Percentiles rank a stretch among this genome's conserved stretches.
Evolutionary conservation across 1,140 invertebrate species (phyloP).

Genomic region (Aethina tumida): DNA sequence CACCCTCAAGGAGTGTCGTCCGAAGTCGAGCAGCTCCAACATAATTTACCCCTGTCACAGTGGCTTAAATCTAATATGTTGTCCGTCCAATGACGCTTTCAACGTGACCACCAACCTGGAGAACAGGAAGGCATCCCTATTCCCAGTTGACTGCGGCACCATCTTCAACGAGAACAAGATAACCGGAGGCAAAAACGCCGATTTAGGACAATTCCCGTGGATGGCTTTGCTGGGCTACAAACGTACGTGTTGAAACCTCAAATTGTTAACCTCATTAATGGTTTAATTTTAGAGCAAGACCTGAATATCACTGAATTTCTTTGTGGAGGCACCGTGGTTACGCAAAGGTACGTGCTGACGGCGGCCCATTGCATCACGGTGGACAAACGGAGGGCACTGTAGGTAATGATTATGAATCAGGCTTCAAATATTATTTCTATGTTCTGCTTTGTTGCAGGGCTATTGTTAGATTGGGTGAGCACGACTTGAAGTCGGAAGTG

Average conservation of each 20-base stretch:
- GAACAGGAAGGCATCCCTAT: slow-evolving; percentile 6
- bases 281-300: slow-evolving; percentile 16
- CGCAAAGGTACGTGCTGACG: slow-evolving; percentile 63
- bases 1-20: slow-evolving; percentile 5
- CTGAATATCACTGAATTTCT: slow-evolving; percentile 16
- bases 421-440: slow-evolving; percentile 8
- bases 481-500: slow-evolving; percentile 45
- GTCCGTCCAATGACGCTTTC: slow-evolving; percentile 3
- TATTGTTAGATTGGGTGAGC: slow-evolving; percentile 68
- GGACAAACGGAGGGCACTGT: slow-evolving; percentile 37
- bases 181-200: slow-evolving; percentile 35
- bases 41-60: slow-evolving; percentile 11
- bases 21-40: not conserved
- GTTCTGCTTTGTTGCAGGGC: slow-evolving; percentile 56
- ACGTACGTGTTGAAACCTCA: slow-evolving; percentile 13
- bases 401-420: slow-evolving; percentile 12
- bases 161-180: slow-evolving; percentile 29
- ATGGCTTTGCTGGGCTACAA: slow-evolving; percentile 39
- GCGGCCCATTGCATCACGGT: slow-evolving; percentile 72
- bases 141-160: slow-evolving; percentile 22
- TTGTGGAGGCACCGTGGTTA: slow-evolving; percentile 56
- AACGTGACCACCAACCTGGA: slow-evolving; percentile 1
- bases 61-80: slow-evolving; percentile 11
- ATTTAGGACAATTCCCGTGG: slow-evolving; percentile 39
- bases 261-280: slow-evolving; percentile 7